A percentile compares a stretch with the other conserved stretches of the same genome.
phyloP scores from a whole-genome alignment of 35 echinoderm and acorn worm genomes.

The Amphiura filiformis region DNA sequence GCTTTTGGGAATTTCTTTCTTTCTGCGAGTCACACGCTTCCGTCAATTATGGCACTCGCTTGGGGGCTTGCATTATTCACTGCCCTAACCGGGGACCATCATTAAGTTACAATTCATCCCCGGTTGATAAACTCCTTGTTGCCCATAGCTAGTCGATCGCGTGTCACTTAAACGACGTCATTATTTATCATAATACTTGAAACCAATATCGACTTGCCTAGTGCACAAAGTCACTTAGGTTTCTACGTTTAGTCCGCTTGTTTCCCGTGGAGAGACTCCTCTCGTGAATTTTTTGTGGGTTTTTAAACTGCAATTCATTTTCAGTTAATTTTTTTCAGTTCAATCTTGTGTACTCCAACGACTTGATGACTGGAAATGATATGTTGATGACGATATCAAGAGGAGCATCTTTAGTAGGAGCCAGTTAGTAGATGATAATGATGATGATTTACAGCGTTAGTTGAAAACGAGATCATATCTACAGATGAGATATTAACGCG shows the following conservation, averaged over 20 bases:
- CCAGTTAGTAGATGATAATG: no score
- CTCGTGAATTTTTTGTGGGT: not conserved
- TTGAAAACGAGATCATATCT: no score
- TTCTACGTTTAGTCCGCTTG: not conserved
- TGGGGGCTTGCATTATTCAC: not conserved
- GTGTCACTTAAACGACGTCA: not conserved
- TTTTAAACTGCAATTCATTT: not conserved
- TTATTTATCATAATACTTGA: conserved; percentile 8
- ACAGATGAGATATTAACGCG: no score
- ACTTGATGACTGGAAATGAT: no score
- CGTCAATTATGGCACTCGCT: not conserved
- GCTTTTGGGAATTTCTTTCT: conserved; percentile 8
- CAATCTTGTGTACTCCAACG: no score
- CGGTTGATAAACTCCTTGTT: not conserved
- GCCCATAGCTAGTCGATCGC: not conserved
- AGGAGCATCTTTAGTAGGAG: not conserved
- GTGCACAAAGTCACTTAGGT: not conserved
- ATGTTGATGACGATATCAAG: not conserved
- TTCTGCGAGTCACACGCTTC: conserved; percentile 1
- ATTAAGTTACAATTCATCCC: conserved; percentile 5
- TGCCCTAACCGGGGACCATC: not conserved
- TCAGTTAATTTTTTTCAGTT: no score
- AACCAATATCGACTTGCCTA: conserved; percentile 5
- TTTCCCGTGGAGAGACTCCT: not conserved
- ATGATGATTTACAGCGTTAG: no score